Evolutionary conservation across 2,797 vertebrate genomes (phyloP).

Genomic region (Malurus leucopterus): DNA sequence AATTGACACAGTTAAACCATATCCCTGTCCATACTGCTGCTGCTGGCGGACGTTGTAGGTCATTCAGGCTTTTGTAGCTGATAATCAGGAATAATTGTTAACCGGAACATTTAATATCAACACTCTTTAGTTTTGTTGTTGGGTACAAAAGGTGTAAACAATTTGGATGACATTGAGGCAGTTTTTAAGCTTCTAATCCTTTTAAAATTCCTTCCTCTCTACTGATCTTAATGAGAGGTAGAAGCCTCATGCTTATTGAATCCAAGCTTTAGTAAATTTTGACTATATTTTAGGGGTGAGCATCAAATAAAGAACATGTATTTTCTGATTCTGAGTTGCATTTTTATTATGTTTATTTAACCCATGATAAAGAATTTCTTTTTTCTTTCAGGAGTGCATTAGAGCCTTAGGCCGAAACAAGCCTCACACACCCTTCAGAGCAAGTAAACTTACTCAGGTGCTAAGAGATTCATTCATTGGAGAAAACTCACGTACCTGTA

Average conservation of each 20-base stretch:
- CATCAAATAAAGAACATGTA: neutral
- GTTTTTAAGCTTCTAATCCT: neutral
- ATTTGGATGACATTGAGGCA: neutral
- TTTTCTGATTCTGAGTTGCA: neutral
- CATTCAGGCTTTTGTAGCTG: neutral
- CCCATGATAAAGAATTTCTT: neutral
- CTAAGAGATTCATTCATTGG: slow-evolving; percentile 98
- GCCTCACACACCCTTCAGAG: slow-evolving; percentile 95
- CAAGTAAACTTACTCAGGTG: slow-evolving; percentile 97
- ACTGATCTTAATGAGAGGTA: neutral
- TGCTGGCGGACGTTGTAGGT: neutral
- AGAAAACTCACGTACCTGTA: slow-evolving; percentile 96
- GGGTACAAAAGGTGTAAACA: neutral
- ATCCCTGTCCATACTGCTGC: neutral
- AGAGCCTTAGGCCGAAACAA: slow-evolving; percentile 95
- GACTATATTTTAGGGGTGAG: neutral
- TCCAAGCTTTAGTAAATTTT: neutral
- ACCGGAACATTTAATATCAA: neutral
- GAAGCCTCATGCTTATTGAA: neutral
- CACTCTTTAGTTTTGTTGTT: neutral
- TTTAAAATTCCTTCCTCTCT: neutral
- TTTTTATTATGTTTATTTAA: neutral
- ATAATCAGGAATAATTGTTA: neutral
- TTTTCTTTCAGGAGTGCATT: slow-evolving; percentile 88
- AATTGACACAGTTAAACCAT: accelerated